Evolutionary conservation across 2,797 vertebrate species (phyloP).

Genomic region (Labroides dimidiatus): DNA sequence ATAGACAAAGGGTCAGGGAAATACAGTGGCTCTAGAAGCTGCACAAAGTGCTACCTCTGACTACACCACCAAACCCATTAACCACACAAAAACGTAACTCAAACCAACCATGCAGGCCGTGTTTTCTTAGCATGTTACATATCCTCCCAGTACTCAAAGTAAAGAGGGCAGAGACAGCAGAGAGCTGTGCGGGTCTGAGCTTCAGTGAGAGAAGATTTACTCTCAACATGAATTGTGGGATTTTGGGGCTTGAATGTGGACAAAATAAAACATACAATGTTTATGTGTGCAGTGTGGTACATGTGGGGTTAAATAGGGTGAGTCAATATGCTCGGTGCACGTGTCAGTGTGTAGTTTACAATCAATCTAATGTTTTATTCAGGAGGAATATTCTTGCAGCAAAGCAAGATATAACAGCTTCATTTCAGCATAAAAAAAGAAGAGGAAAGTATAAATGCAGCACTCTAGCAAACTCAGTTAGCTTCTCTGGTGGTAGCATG

Average conservation of each 20-base stretch:
- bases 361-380: constrained; percentile 3
- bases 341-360: neutral
- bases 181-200: constrained; percentile 13
- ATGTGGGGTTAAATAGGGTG: too few species aligned
- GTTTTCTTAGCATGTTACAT: constrained; percentile 19
- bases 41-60: constrained; percentile 2
- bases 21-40: neutral
- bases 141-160: too few species aligned
- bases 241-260: too few species aligned
- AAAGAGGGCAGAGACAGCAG: too few species aligned
- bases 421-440: neutral
- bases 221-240: too few species aligned
- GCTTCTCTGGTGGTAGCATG: constrained; percentile 21
- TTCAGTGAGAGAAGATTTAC: neutral
- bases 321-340: neutral
- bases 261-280: too few species aligned
- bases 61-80: neutral
- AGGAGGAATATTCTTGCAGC: neutral
- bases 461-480: neutral
- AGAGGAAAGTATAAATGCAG: neutral
- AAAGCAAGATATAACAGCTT: too few species aligned
- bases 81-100: constrained; percentile 35
- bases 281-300: too few species aligned
- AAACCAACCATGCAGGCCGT: constrained; percentile 8
- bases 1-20: constrained; percentile 11